Evolutionary conservation across 2,113 vertebrate genomes (phyloP), one percentile per base, ranked within the genome.

Genomic region (Nibea coibor): DNA sequence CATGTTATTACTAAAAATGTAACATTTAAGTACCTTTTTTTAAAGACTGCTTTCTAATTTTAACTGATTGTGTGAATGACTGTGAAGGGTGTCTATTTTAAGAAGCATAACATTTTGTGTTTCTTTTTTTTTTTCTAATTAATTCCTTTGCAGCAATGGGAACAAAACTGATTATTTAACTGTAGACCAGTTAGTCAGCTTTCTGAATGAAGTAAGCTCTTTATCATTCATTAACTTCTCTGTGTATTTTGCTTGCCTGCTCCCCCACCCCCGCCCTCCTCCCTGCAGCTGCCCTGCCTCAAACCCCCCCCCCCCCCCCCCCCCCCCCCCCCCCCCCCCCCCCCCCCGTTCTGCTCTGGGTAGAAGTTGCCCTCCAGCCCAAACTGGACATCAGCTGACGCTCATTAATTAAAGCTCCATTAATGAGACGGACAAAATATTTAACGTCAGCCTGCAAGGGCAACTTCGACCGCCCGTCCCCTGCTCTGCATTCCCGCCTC

Each of bases 131-230:
- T 93, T 95, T 96, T 95, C 95, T 97, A 97, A 98, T 98, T 95
- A 96, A 98, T 99, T 98, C 95, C 96, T 99, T 99, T 98, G 95
- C 98, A 99, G 98, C 98, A 99, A 99, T 97, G 98, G 98, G 96
- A 98, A 97, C 97, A 99, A 99, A 98, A 97, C 96, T 96, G 98
- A 99, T 99, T 99, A 96, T 99, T 99, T 99, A 99, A 99, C 97
- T 95, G 97, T 99, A 99, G 98, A 99, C 96, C 98, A 99, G 97
- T 99, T 99, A 99, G 98, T 99, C 98, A 99, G 97, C 98, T 99
- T 99, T 99, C 98, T 99, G 97, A 99, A 99, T 97, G 98, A 99
- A 99, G 98, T 99, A 99, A 99, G 98, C 97, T 97, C 96, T 98
- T 95, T 94, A 98, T 98, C 96, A 97, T 98, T 98, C 96, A 97